Conservation (phyloP, 2,113 vertebrate genomes). For the Alligator mississippiensis region DNA sequence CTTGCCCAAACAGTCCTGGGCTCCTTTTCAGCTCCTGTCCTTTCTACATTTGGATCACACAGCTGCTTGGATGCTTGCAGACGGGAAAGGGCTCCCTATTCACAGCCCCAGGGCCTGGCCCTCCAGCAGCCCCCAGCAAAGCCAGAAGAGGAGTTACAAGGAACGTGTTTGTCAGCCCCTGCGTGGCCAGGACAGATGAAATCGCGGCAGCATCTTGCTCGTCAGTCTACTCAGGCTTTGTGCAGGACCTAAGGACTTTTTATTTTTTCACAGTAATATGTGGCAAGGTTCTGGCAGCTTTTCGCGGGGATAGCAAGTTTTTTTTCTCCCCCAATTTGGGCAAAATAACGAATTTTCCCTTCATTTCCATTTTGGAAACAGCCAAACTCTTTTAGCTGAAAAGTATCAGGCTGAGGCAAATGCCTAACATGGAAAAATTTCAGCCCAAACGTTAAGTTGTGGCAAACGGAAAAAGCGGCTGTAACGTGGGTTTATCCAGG, state of each 20-base stretch:
- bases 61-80: fast-evolving
- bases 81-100: fast-evolving
- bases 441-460: background rate
- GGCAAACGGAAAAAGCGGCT: background rate
- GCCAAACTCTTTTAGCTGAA: fast-evolving
- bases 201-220: background rate
- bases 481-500: background rate
- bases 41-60: background rate
- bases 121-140: background rate
- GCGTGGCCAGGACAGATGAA: background rate
- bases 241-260: background rate
- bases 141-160: background rate
- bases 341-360: background rate
- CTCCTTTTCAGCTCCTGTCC: no score
- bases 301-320: background rate
- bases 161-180: background rate
- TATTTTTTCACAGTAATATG: background rate
- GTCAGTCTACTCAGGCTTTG: background rate
- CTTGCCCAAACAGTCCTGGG: no score
- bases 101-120: fast-evolving
- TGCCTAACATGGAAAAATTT: background rate
- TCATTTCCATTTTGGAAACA: background rate
- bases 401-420: background rate
- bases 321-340: background rate
- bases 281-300: background rate